Percentiles rank a stretch among this genome's conserved stretches.
Evolutionary conservation across 2,888 invertebrate genomes (phyloP).

Genomic region (Epistrophe grossulariae): DNA sequence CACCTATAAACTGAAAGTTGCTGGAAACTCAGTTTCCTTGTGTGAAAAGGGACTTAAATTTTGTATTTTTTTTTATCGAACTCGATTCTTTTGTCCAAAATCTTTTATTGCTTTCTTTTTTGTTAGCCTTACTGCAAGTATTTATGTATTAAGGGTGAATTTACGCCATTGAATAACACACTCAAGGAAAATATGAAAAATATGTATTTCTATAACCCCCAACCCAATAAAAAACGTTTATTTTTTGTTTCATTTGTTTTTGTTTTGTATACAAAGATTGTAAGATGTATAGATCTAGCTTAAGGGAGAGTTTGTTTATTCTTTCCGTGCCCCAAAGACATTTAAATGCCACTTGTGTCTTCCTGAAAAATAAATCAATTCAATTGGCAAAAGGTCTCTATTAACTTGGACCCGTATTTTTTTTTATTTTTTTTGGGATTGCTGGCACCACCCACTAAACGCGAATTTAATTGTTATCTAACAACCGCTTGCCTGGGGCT

Average conservation of each 20-base stretch:
- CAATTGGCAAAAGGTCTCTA: slow-evolving; percentile 72
- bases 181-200: too few relatives aligned
- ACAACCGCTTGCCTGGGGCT: slow-evolving; percentile 62
- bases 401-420: slow-evolving; percentile 58
- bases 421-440: slow-evolving; percentile 57
- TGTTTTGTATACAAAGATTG: background rate
- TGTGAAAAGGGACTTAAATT: too few relatives aligned
- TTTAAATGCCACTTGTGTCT: slow-evolving; percentile 65
- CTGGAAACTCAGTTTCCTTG: too few relatives aligned
- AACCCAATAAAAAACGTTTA: too few relatives aligned
- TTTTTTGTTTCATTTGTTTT: background rate
- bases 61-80: too few relatives aligned
- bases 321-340: slow-evolving; percentile 38
- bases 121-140: too few relatives aligned
- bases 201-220: too few relatives aligned
- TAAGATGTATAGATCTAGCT: background rate
- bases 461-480: slow-evolving; percentile 74
- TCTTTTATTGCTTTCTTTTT: too few relatives aligned
- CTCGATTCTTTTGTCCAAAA: too few relatives aligned
- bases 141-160: too few relatives aligned
- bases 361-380: slow-evolving; percentile 73
- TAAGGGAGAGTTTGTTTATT: slow-evolving; percentile 10
- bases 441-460: slow-evolving; percentile 71
- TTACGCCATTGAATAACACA: background rate
- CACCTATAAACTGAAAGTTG: too few relatives aligned